Evolutionary conservation across 2,888 invertebrate species (phyloP).

Genomic region (Meiosimyza decipiens): DNA sequence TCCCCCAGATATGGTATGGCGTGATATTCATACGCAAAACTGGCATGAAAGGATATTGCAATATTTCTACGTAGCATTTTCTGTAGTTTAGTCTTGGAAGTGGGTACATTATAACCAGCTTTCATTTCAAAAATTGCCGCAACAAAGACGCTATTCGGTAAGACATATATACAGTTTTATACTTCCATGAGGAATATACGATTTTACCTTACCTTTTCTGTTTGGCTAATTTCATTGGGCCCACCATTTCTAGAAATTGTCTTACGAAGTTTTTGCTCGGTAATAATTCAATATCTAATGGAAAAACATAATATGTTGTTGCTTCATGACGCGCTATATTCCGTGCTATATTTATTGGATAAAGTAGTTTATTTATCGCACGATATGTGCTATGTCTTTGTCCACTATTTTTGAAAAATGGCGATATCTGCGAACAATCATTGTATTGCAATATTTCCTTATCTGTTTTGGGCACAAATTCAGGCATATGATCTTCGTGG

Average conservation of each 20-base stretch:
- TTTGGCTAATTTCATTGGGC: neutral
- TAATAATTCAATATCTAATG: slow-evolving; percentile 86
- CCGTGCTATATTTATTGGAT: slow-evolving; percentile 86
- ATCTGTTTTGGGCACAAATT: slow-evolving; percentile 44
- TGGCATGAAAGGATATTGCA: too few species aligned
- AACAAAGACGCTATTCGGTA: too few species aligned
- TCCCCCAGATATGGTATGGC: too few species aligned
- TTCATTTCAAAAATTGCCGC: too few species aligned
- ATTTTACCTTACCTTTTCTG: too few species aligned
- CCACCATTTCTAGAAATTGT: slow-evolving; percentile 81
- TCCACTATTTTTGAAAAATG: neutral
- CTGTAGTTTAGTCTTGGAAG: too few species aligned
- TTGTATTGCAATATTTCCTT: neutral
- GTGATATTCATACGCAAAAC: too few species aligned
- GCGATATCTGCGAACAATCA: neutral
- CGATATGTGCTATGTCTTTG: slow-evolving; percentile 4
- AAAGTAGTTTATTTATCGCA: slow-evolving; percentile 72
- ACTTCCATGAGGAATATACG: too few species aligned
- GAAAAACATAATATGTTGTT: slow-evolving; percentile 79
- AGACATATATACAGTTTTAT: too few species aligned
- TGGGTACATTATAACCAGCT: too few species aligned
- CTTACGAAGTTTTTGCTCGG: slow-evolving; percentile 80
- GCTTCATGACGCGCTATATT: slow-evolving; percentile 84
- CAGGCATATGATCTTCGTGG: slow-evolving; percentile 70
- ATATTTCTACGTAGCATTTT: too few species aligned